Evolutionary conservation across 2,797 vertebrate genomes (phyloP), one percentile per base, ranked within the genome.

Genomic region (Manis crassicaudata): DNA sequence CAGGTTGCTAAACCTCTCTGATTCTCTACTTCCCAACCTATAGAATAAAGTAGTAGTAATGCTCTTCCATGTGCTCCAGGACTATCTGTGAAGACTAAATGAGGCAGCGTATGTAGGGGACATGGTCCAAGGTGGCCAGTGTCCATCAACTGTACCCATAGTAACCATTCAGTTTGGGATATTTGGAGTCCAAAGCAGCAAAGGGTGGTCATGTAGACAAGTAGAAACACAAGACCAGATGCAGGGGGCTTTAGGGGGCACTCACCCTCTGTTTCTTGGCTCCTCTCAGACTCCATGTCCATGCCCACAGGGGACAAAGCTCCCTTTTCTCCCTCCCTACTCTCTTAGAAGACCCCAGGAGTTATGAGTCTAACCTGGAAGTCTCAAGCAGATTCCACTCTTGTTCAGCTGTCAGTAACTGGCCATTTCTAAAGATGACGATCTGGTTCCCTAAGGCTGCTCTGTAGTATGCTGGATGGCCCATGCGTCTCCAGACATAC

Each of bases 401-500:
- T 92, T 80, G n/a, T 27, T 87, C 12, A 63, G 46, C 20, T 63
- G 67, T 92, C 77, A 84, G 29, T 50, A 43, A 23, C 4, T 35
- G 27, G 52, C 16, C 56, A 29, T 70, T 94, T 88, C 63, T 85
- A 77, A 92, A 93, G 82, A 56, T 68, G 58, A 46, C n/a, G 17
- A 20, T 73, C 54, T 62, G 37, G 20, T 46, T 96, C 97, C 86
- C 94, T 25, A 82, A 87, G 77, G 37, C 86, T 7, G 20, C 96
- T 93, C 37, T 91, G 70, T 86, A 97, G 58, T 67, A 90, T 32
- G 85, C 52, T 56, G 43, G 82, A 37, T 6, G 16, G 68, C 12
- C 84, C 72, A 35, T 83, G 32, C 2, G 18, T 98, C 81, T 97
- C 82, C 82, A 94, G 46, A 29, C 62, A 60, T 90, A 23, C 95